Percentiles rank a stretch among this genome's conserved stretches.
Evolutionary conservation across 64 coral and sea anemone species (phyloP).

Genomic region (Porites lutea): DNA sequence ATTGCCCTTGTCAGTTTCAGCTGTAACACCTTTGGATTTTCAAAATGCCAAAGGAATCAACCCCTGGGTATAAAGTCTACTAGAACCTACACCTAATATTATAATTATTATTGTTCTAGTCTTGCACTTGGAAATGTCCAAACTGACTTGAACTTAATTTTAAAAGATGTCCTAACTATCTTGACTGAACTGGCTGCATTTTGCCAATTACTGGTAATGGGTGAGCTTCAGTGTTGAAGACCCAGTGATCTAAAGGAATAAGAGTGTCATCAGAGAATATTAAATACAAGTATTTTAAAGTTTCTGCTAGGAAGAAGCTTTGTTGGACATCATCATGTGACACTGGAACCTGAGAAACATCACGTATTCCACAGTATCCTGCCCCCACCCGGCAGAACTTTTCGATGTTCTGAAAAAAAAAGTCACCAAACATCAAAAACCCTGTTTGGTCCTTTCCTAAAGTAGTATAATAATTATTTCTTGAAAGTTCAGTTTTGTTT

Average conservation of each 20-base stretch:
- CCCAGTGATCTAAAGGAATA: conserved; percentile 91
- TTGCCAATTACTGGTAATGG: conserved; percentile 91
- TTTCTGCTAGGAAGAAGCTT: conserved; percentile 98
- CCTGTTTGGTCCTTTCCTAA: no score
- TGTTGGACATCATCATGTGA: conserved; percentile 96
- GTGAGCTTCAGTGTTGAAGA: conserved; percentile 95
- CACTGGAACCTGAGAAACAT: conserved; percentile 64
- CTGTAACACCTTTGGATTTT: no score
- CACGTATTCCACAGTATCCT: conserved; percentile 91
- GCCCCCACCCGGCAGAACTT: conserved; percentile 80
- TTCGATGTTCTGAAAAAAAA: conserved; percentile 80
- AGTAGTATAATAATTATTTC: no score
- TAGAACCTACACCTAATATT: no score
- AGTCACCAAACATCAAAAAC: neutral
- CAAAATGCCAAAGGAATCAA: no score
- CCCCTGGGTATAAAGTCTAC: no score
- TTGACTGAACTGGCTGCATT: conserved; percentile 11
- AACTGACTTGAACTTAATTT: no score
- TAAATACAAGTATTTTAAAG: conserved; percentile 97
- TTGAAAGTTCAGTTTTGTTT: no score
- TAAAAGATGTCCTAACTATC: conserved; percentile 23
- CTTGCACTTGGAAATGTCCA: neutral
- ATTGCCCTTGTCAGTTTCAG: no score
- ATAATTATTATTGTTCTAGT: no score
- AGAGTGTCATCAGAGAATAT: conserved; percentile 97